Evolutionary conservation across 1,140 invertebrate genomes (phyloP).

Genomic region (Idris sp.): DNA sequence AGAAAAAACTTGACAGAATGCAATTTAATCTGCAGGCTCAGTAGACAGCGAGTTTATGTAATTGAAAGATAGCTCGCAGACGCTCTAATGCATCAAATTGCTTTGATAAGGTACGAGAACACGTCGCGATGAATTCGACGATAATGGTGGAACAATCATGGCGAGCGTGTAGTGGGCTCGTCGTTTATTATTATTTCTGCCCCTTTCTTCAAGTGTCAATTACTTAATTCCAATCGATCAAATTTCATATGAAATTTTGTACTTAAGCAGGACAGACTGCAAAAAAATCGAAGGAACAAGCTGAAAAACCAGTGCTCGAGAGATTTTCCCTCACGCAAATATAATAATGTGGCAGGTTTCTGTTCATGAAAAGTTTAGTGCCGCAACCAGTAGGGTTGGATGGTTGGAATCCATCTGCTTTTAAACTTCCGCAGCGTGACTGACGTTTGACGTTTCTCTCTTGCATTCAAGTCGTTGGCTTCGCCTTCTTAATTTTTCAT

Average conservation of each 20-base stretch:
- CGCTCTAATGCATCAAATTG: slow-evolving; percentile 33
- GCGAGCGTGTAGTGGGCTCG: slow-evolving; percentile 20
- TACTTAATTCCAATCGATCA: slow-evolving; percentile 19
- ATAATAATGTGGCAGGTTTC: neutral
- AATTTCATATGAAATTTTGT: slow-evolving; percentile 1
- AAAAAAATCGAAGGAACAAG: too few species aligned
- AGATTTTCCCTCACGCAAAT: too few species aligned
- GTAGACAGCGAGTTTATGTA: slow-evolving; percentile 15
- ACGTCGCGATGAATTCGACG: slow-evolving; percentile 61
- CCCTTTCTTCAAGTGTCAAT: slow-evolving; percentile 11
- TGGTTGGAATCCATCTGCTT: slow-evolving; percentile 30
- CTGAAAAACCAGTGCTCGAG: too few species aligned
- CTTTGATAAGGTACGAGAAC: slow-evolving; percentile 43
- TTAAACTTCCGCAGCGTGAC: slow-evolving; percentile 15
- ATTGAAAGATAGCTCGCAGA: slow-evolving; percentile 31
- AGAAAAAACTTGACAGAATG: neutral
- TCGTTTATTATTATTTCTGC: neutral
- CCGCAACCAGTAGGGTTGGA: slow-evolving; percentile 9
- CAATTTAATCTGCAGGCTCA: neutral
- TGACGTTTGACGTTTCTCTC: slow-evolving; percentile 16
- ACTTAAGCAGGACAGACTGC: too few species aligned
- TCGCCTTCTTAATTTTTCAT: neutral
- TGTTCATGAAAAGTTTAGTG: slow-evolving; percentile 29
- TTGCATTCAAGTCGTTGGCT: slow-evolving; percentile 3
- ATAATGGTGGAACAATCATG: slow-evolving; percentile 64